Conservation (phyloP, 2,888 invertebrate species). For the Caradrina kadenii region DNA sequence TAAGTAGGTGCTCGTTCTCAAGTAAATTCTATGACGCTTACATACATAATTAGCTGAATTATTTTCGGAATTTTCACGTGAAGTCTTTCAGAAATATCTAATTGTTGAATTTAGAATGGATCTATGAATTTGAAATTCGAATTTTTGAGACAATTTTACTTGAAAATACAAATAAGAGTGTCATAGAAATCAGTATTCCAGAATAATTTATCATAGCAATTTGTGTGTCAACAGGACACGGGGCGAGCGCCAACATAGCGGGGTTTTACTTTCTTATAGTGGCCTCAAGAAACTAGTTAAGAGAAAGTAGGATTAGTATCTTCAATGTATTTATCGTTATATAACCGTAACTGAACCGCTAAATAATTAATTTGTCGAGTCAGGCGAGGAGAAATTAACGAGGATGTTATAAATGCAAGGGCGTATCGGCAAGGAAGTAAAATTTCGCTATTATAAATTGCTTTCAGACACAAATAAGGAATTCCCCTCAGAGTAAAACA, state of each 20-base stretch:
- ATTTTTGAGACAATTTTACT: slow-evolving; percentile 10
- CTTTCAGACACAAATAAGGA: slow-evolving; percentile 73
- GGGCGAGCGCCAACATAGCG: slow-evolving; percentile 87
- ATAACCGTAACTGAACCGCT: slow-evolving; percentile 73
- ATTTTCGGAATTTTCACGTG: slow-evolving; percentile 1
- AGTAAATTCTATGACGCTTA: background rate
- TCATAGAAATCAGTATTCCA: slow-evolving; percentile 75
- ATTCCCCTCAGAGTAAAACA: slow-evolving; percentile 80
- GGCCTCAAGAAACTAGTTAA: slow-evolving; percentile 89
- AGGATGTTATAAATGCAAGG: slow-evolving; percentile 50
- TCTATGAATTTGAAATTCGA: background rate
- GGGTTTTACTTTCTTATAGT: slow-evolving; percentile 90
- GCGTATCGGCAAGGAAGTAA: slow-evolving; percentile 57
- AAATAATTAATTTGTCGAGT: slow-evolving; percentile 55
- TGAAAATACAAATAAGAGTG: slow-evolving; percentile 43
- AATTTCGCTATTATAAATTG: slow-evolving; percentile 71
- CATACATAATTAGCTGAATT: slow-evolving; percentile 2
- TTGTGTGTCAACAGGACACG: slow-evolving; percentile 90
- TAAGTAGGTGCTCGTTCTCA: slow-evolving; percentile 1
- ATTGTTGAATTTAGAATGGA: background rate
- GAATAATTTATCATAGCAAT: slow-evolving; percentile 85
- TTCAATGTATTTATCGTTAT: slow-evolving; percentile 84
- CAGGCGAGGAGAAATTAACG: slow-evolving; percentile 57
- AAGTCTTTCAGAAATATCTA: background rate
- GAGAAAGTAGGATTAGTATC: slow-evolving; percentile 89